Base-by-base conservation (phyloP, 2,797 vertebrate genomes). In the Bryconaethiops microstoma region DNA sequence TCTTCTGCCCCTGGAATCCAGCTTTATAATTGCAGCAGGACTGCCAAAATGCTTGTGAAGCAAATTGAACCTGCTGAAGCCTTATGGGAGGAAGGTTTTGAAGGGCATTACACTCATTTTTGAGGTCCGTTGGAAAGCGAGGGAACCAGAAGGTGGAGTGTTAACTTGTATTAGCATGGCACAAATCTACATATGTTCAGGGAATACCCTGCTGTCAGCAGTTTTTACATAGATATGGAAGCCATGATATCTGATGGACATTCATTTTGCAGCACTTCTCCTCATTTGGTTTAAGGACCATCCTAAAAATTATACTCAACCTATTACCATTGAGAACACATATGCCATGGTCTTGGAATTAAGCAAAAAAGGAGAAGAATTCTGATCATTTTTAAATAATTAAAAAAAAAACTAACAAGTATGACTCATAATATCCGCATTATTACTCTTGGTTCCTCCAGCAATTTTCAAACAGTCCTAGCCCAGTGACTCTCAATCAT, bases 21-120 rank as follows among this genome's bases (percentile, higher is more conserved):
- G 42, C 54, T 40, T 23, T 6, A 19, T 48, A 29, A 79, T 71
- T 79, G 67, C 79, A 59, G 65, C 57, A 17, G 52, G 64, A 63
- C 76, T 80, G 78, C 69, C 55, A 80, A 81, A 65, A 76, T 7
- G 60, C 73, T 76, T 70, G 50, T 55, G 69, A 78, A 80, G 74
- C 65, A 68, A 76, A 84, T 74, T 40, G 52, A 68, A 70, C 65
- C 64, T 62, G 21, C 55, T 0, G 40, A 69, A 68, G 59, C 19
- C 80, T 77, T 64, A 50, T 77, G 62, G 76, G 57, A 55, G 14
- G 25, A 59, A 17, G 63, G 79, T 82, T 82, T 84, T 77, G 79
- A 79, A 82, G 72, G 29, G 40, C 77, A 76, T 74, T 77, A 69
- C 10, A 57, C 68, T 84, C 75, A 67, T 82, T 78, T 78, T 57